Conservation (phyloP, 1,140 invertebrate species). For the Sycobia sp. region DNA sequence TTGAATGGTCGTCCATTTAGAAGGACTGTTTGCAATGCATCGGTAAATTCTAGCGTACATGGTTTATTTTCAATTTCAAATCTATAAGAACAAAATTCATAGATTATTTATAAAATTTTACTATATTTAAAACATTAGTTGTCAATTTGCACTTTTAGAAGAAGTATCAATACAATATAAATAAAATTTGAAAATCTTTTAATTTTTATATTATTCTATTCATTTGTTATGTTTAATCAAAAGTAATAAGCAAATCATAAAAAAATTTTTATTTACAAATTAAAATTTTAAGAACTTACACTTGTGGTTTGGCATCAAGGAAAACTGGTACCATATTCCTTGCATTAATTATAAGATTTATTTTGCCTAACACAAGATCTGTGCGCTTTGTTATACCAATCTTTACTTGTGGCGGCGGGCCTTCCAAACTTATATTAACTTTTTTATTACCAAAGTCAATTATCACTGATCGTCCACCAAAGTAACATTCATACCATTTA, state of each 20-base stretch:
- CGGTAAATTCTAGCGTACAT: conserved; percentile 79
- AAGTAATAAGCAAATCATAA: too few relatives aligned
- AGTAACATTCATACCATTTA: conserved; percentile 86
- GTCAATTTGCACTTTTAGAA: too few relatives aligned
- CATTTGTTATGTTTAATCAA: too few relatives aligned
- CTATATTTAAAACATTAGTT: too few relatives aligned
- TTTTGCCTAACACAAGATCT: conserved; percentile 82
- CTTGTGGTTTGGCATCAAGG: conserved; percentile 83
- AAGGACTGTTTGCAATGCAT: conserved; percentile 76
- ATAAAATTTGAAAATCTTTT: too few relatives aligned
- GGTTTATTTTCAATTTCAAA: conserved; percentile 77
- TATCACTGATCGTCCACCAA: conserved; percentile 85
- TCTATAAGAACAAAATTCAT: conserved; percentile 38
- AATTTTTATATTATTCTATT: neutral
- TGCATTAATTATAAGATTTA: conserved; percentile 82
- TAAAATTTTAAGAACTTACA: conserved; percentile 47
- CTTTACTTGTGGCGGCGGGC: conserved; percentile 84
- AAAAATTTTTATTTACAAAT: neutral
- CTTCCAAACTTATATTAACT: conserved; percentile 79
- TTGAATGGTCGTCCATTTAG: conserved; percentile 83
- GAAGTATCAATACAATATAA: too few relatives aligned
- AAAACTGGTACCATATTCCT: conserved; percentile 79
- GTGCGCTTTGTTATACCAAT: conserved; percentile 72
- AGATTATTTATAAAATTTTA: too few relatives aligned
- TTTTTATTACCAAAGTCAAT: conserved; percentile 81